Base-by-base conservation (phyloP, 2,888 invertebrate genomes). In the Cantharis rufa region DNA sequence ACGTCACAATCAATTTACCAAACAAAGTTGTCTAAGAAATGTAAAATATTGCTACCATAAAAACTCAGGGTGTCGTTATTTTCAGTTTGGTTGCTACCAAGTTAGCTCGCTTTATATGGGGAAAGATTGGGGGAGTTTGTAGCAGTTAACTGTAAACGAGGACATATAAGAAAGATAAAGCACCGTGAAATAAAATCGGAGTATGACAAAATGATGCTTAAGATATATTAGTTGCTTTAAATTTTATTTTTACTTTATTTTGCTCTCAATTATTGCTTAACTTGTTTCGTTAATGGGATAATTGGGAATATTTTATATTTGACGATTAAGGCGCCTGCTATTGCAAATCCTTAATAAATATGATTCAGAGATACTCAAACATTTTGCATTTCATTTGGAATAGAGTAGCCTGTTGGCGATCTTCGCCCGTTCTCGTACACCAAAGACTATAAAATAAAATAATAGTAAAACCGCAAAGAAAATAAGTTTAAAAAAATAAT, bases 161-260 rank as follows among this genome's bases (percentile, higher is more conserved):
- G 86, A 86, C 85, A 86, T 82, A 84, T 85, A 86, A 86, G 85
- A 84, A 87, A 86, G 87, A 87, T 87, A 86, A 87, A 87, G 86
- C 84, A 83, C 84, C 82, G 79, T 82, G 84, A 86, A 87, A 87
- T 87, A 87, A 87, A 87, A 87, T 87, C 83, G 81, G 86, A 85
- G 85, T 82, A 86, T 86, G 86, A 86, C 86, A 86, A 86, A 86
- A 85, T 81, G 84, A 81, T 83, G 81, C 83, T 84, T 81, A 81
- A 84, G 84, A 85, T 85, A 84, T 85, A 85, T 84, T 76, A 78
- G 78, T 62, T 62, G 28, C 27, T 15, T 64, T 27, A 62, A 63
- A 63, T 71, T 28, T 28, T 21, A 18, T 63, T 15, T 27, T 71
- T 21, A 18, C 64, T 21, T 66, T 66, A 68, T 64, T 18, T 9